Conservation (phyloP, 2,113 vertebrate species). For the Macaca nemestrina region DNA sequence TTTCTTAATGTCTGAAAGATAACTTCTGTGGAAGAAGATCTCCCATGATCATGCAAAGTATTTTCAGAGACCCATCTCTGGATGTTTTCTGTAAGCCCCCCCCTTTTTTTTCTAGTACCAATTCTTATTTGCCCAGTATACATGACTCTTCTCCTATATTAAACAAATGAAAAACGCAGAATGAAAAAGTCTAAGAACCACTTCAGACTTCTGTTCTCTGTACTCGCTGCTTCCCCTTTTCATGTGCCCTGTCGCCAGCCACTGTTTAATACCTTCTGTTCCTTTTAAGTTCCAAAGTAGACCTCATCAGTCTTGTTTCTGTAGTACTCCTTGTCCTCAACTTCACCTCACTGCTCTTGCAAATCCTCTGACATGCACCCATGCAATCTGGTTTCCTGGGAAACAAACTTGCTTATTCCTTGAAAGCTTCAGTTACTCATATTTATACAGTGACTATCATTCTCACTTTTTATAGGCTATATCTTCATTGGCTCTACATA, state of each 20-base stretch:
- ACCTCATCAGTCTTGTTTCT: not conserved
- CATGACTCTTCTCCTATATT: not conserved
- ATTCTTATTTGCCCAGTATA: not conserved
- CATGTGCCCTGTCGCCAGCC: not conserved
- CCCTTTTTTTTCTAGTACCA: not conserved
- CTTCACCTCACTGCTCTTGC: not conserved
- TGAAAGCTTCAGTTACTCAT: not conserved
- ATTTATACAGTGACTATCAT: not conserved
- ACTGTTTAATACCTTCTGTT: not conserved
- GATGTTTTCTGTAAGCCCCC: not conserved
- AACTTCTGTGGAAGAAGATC: not conserved
- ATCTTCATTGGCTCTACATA: not conserved
- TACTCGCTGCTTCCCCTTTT: not conserved
- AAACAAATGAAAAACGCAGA: not conserved
- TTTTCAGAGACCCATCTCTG: not conserved
- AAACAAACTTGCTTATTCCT: conserved; percentile 46
- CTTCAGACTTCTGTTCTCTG: not conserved
- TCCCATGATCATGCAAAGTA: not conserved
- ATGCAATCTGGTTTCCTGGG: conserved; percentile 42
- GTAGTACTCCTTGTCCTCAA: not conserved
- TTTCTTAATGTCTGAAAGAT: not conserved
- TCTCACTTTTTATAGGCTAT: not conserved
- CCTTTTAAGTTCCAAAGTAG: not conserved
- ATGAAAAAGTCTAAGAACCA: not conserved
- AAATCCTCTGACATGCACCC: conserved; percentile 29